phyloP scores from a whole-genome alignment of 2,113 vertebrate genomes.

The Boleophthalmus pectinirostris region DNA sequence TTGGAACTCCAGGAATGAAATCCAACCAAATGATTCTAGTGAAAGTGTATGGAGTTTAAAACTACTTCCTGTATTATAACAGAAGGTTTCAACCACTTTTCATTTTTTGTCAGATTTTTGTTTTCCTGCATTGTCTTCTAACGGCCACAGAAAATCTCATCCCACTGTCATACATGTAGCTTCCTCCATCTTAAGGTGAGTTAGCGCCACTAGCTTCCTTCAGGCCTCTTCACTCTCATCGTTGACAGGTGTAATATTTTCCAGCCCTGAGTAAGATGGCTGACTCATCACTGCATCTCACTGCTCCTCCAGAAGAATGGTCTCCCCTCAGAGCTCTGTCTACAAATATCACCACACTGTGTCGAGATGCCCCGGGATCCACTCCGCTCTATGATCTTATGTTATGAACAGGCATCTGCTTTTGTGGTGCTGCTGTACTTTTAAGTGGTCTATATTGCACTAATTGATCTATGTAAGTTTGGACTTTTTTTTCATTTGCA shows the following conservation, averaged over 20 bases:
- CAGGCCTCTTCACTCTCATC: constrained; percentile 17
- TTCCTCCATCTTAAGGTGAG: constrained; percentile 24
- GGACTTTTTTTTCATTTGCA: too few relatives aligned
- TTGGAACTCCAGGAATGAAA: too few relatives aligned
- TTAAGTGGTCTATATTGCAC: too few relatives aligned
- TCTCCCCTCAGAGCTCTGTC: constrained; percentile 45
- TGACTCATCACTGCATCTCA: constrained; percentile 64
- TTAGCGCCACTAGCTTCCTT: constrained; percentile 21
- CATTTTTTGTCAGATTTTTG: neutral
- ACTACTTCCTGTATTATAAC: too few relatives aligned
- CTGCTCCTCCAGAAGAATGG: constrained; percentile 32
- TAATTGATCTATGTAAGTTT: too few relatives aligned
- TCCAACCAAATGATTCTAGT: too few relatives aligned
- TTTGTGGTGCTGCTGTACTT: neutral
- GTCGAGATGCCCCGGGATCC: constrained; percentile 40
- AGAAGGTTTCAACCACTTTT: too few relatives aligned
- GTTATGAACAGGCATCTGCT: neutral
- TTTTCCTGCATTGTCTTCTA: neutral
- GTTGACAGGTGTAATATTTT: constrained; percentile 55
- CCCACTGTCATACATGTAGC: constrained; percentile 3
- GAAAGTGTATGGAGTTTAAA: too few relatives aligned
- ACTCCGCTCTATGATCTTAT: constrained; percentile 12
- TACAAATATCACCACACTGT: constrained; percentile 39
- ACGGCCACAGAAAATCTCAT: neutral
- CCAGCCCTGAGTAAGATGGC: constrained; percentile 40